Evolutionary conservation across 2,888 invertebrate genomes (phyloP).

Genomic region (Cylloceria caligata): DNA sequence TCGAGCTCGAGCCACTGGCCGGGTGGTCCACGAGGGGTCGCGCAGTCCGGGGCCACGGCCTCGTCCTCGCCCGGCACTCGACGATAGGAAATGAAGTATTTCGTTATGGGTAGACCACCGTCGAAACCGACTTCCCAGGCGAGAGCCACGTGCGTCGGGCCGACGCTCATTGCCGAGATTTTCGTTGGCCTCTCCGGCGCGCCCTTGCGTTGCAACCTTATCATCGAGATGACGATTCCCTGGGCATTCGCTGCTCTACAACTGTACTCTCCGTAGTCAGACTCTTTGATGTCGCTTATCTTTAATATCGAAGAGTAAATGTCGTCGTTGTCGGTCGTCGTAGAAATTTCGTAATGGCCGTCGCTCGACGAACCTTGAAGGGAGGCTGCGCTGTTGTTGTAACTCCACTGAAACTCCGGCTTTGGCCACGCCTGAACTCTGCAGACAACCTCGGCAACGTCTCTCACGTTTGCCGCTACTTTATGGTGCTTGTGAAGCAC

Average conservation of each 20-base stretch:
- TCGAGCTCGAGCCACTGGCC: slow-evolving; percentile 93
- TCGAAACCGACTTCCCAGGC: slow-evolving; percentile 96
- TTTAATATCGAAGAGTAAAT: slow-evolving; percentile 92
- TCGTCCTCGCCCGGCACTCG: slow-evolving; percentile 88
- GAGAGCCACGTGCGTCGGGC: slow-evolving; percentile 92
- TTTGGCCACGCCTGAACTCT: slow-evolving; percentile 96
- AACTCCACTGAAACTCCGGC: slow-evolving; percentile 97
- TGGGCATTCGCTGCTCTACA: slow-evolving; percentile 94
- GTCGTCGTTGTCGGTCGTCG: slow-evolving; percentile 93
- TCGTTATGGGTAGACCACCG: slow-evolving; percentile 94
- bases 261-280: slow-evolving; percentile 96
- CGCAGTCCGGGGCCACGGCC: slow-evolving; percentile 88
- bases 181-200: slow-evolving; percentile 93
- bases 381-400: slow-evolving; percentile 90
- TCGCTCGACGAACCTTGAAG: slow-evolving; percentile 91
- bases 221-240: slow-evolving; percentile 91
- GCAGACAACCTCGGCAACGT: slow-evolving; percentile 94
- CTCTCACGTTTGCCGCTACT: slow-evolving; percentile 94
- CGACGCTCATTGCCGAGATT: slow-evolving; percentile 90
- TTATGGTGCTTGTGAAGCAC: slow-evolving; percentile 93
- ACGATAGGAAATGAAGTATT: slow-evolving; percentile 94
- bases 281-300: slow-evolving; percentile 90
- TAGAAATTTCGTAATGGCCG: slow-evolving; percentile 94
- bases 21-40: slow-evolving; percentile 86
- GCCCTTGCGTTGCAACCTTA: slow-evolving; percentile 94